Conservation (phyloP, 1,140 invertebrate species). For the Palaemon carinicauda region DNA sequence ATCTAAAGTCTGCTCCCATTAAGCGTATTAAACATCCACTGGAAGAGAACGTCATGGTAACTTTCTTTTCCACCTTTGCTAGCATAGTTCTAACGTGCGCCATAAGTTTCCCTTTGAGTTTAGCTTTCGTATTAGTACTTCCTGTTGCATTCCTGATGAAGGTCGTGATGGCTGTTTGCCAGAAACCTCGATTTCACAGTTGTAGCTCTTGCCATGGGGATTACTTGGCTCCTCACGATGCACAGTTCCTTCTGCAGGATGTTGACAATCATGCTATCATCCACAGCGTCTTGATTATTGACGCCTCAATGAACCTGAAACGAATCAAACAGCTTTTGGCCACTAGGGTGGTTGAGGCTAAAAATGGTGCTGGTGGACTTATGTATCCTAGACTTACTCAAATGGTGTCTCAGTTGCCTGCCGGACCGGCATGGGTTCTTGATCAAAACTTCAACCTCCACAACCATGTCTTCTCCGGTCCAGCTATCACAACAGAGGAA, state of each 20-base stretch:
- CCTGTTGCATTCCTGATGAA: conserved; percentile 65
- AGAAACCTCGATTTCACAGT: conserved; percentile 57
- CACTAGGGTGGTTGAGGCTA: conserved; percentile 65
- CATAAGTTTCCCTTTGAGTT: conserved; percentile 64
- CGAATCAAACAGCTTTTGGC: conserved; percentile 66
- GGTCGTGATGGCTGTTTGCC: conserved; percentile 61
- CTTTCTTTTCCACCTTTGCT: conserved; percentile 63
- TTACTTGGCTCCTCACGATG: conserved; percentile 63
- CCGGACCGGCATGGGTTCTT: conserved; percentile 68
- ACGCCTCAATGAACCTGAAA: conserved; percentile 66
- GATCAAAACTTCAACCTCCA: conserved; percentile 68
- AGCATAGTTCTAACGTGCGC: conserved; percentile 65
- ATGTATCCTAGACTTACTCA: conserved; percentile 68
- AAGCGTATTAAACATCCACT: conserved; percentile 65
- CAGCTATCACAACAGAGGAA: conserved; percentile 62
- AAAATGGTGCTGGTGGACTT: conserved; percentile 63
- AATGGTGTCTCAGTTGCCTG: conserved; percentile 64
- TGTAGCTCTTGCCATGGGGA: conserved; percentile 57
- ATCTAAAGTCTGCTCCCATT: conserved; percentile 62
- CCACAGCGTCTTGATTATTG: conserved; percentile 68
- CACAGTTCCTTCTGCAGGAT: conserved; percentile 67
- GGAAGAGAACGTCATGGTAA: conserved; percentile 65
- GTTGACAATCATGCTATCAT: conserved; percentile 65
- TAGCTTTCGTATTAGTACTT: conserved; percentile 63
- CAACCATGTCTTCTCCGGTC: conserved; percentile 68